These are phyloP conservation scores for Colistium nudipinnis DNA, from an alignment of 2,113 vertebrate genomes.

Conservation along the genomic window DNA sequence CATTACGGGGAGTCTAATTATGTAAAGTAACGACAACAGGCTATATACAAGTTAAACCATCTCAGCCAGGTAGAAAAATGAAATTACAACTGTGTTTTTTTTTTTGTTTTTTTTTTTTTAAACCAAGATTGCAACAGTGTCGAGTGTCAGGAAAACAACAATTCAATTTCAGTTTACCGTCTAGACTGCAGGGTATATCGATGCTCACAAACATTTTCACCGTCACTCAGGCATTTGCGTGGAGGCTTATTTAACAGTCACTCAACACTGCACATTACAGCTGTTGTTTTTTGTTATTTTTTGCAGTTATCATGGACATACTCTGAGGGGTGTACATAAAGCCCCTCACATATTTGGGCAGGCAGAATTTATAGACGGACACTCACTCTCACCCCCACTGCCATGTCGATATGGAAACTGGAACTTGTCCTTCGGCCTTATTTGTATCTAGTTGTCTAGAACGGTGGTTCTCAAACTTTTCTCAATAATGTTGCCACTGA, in stretches of 20 bases:
- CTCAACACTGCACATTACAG: slow-evolving; percentile 16
- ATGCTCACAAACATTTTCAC: slow-evolving; percentile 25
- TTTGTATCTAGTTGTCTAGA: too few relatives aligned
- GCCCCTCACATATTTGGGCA: too few relatives aligned
- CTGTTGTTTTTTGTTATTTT: not conserved
- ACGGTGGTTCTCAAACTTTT: too few relatives aligned
- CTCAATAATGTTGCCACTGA: too few relatives aligned
- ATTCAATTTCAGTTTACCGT: slow-evolving; percentile 31
- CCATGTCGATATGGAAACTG: too few relatives aligned
- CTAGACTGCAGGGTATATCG: slow-evolving; percentile 27
- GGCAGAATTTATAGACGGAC: too few relatives aligned
- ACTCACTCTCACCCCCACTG: too few relatives aligned
- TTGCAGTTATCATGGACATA: not conserved
- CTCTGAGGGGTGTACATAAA: too few relatives aligned
- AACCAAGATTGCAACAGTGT: too few relatives aligned
- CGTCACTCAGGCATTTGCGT: slow-evolving; percentile 1
- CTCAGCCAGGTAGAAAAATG: slow-evolving; percentile 29
- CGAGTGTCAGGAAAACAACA: slow-evolving; percentile 51
- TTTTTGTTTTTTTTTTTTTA: too few relatives aligned
- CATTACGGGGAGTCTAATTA: slow-evolving; percentile 55
- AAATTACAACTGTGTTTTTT: slow-evolving; percentile 29
- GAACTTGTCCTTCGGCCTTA: too few relatives aligned
- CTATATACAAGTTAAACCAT: slow-evolving; percentile 31
- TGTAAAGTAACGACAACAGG: slow-evolving; percentile 30
- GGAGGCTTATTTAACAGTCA: slow-evolving; percentile 25